Base-by-base conservation (phyloP, 2,888 invertebrate species). In the Trachelus stipa region DNA sequence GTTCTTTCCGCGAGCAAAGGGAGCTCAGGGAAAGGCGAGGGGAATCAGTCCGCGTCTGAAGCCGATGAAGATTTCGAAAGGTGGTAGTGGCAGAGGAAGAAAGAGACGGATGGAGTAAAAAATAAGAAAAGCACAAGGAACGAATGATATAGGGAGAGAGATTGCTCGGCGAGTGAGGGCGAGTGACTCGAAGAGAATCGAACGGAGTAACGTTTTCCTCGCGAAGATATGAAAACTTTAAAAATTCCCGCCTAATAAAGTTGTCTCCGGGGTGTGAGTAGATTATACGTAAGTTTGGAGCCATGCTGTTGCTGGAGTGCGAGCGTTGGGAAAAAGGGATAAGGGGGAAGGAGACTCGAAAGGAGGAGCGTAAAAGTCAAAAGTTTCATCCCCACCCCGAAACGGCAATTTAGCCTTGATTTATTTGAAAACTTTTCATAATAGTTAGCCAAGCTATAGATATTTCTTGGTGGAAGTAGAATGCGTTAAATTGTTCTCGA, bases 341-440 rank as follows among this genome's bases (percentile, higher is more conserved):
- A 83, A 83, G 82, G 84, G 82, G 82, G 83, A 79, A 33, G 82
- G 80, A 33, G 76, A 35, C 68, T 69, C 71, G 9, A 76, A 76
- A 84, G 79, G 81, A 79, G 79, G 77, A 76, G 84, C 83, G 33
- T 6, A 73, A 76, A 83, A 85, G 86, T 85, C 85, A 81, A 85
- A 87, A 86, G 85, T 87, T 87, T 78, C 81, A 40, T 76, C 77
- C 73, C 80, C 76, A 74, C 74, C 77, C 73, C 71, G 83, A 82
- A 80, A 81, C 80, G 83, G 88, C 85, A 88, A 88, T 88, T 88
- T 87, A 84, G 80, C 82, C 84, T 81, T 88, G 88, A 88, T 88
- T 88, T 88, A 88, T 88, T 86, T 85, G 85, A 84, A 85, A 88
- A 88, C 84, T 88, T 88, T 86, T 85, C 84, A 85, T 85, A 86